Base-by-base conservation (phyloP, 2,113 vertebrate genomes). In the Callocephalon fimbriatum region DNA sequence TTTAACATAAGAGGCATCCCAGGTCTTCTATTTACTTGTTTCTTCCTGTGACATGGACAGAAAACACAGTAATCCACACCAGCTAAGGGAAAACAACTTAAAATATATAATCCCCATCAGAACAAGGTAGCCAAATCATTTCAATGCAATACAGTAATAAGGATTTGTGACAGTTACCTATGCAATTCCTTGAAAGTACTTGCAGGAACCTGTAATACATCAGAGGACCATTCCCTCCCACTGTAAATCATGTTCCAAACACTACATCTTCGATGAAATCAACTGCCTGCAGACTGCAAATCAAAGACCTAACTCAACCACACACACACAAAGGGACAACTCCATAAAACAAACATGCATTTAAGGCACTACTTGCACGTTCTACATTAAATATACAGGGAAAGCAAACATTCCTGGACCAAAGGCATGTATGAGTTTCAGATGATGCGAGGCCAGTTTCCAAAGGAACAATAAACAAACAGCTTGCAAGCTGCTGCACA, bases 381-480 rank as follows among this genome's bases (percentile, higher is more conserved):
- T 53, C 76, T 44, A 20, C 25, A 1, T 7, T 15, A 12, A 72
- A 47, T 29, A 23, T 66, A 20, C 22, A n/a, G 20, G 6, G 22
- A 32, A 58, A 70, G 26, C 82, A 86, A 90, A 62, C 42, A 5
- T 32, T 58, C 10, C 71, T 1, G 86, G 81, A 26, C 51, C 51
- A 21, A 9, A 45, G 40, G 59, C 25, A 38, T 0, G 19, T 23
- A 3, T 0, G 38, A 32, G 35, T 12, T 50, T 8, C 27, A 13
- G 38, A n/a, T 7, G 6, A 27, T 7, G 23, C 0, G 12, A 50
- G 70, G 47, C 76, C 44, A 72, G 9, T 42, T 67, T 31, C 48
- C n/a, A 8, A 0, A 0, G 15, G 1, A 27, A 42, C 59, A 38
- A 14, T 9, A 50, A 44, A 40, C 40, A 35, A 76, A 15, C 25